Conservation (phyloP, 2,888 invertebrate species). For the Schrankia costaestrigalis region DNA sequence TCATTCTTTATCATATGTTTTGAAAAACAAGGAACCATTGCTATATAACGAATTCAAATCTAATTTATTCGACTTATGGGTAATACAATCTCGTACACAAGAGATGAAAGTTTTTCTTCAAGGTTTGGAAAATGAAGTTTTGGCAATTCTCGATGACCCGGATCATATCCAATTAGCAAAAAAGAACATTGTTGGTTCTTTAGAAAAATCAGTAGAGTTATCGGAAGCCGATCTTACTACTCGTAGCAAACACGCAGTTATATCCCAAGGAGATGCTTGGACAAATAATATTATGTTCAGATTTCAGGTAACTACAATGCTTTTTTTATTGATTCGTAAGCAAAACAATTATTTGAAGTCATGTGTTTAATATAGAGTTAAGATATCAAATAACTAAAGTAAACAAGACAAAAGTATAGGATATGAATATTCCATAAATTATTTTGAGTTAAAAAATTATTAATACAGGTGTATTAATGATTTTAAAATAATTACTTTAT, state of each 20-base stretch:
- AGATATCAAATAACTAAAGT: too few species aligned
- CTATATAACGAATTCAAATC: slow-evolving; percentile 23
- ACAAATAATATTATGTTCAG: slow-evolving; percentile 51
- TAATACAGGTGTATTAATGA: too few species aligned
- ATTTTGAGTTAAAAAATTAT: too few species aligned
- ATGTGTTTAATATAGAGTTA: too few species aligned
- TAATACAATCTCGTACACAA: not conserved
- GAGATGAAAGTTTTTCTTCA: slow-evolving; percentile 8
- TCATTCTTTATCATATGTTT: slow-evolving; percentile 48
- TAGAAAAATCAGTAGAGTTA: slow-evolving; percentile 11
- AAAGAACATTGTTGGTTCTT: slow-evolving; percentile 16
- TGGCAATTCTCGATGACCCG: slow-evolving; percentile 26
- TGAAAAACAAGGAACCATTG: slow-evolving; percentile 42
- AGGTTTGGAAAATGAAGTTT: slow-evolving; percentile 17
- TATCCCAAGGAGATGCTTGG: slow-evolving; percentile 53
- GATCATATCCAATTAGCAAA: slow-evolving; percentile 28
- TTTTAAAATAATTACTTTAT: too few species aligned
- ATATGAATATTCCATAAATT: too few species aligned
- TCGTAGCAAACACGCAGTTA: slow-evolving; percentile 34
- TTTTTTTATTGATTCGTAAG: too few species aligned
- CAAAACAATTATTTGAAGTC: too few species aligned
- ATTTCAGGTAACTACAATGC: slow-evolving; percentile 36
- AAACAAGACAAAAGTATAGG: too few species aligned
- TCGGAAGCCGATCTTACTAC: slow-evolving; percentile 18
- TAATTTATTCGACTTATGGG: slow-evolving; percentile 27